Evolutionary conservation across 2,888 invertebrate genomes (phyloP).

Genomic region (Psococerastis gibbosa): DNA sequence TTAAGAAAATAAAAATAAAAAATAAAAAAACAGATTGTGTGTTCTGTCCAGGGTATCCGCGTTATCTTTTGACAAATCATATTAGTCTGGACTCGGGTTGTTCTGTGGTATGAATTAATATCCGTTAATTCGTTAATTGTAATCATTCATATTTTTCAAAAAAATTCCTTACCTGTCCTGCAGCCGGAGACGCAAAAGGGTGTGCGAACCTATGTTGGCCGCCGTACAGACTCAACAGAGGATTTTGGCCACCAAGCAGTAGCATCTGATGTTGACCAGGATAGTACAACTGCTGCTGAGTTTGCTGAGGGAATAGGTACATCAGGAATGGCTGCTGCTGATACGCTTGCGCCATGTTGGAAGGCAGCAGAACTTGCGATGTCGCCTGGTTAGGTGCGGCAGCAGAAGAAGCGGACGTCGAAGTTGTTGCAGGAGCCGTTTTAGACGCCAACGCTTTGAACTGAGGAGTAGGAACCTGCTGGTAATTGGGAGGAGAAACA

Average conservation of each 20-base stretch:
- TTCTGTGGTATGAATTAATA: too few species aligned
- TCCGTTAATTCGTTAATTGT: not conserved
- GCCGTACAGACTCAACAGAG: not conserved
- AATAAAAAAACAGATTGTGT: too few species aligned
- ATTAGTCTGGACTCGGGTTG: too few species aligned
- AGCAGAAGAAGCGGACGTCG: not conserved
- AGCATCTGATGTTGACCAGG: not conserved
- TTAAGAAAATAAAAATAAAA: too few species aligned
- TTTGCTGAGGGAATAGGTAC: not conserved
- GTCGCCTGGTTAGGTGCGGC: not conserved
- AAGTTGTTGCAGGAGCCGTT: not conserved
- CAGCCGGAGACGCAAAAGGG: not conserved
- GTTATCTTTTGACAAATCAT: too few species aligned
- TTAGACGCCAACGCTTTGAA: not conserved
- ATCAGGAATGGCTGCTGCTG: not conserved
- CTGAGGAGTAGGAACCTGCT: not conserved
- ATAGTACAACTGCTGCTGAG: not conserved
- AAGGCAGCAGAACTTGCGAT: not conserved
- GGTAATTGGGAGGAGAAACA: not conserved
- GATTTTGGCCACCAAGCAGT: not conserved
- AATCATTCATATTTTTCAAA: not conserved
- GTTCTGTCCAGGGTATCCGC: too few species aligned
- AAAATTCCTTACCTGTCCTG: conserved; percentile 2
- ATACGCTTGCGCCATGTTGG: not conserved
- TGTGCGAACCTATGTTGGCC: conserved; percentile 3